Evolutionary conservation across 2,113 vertebrate genomes (phyloP).

Genomic region (Varanus komodoensis): DNA sequence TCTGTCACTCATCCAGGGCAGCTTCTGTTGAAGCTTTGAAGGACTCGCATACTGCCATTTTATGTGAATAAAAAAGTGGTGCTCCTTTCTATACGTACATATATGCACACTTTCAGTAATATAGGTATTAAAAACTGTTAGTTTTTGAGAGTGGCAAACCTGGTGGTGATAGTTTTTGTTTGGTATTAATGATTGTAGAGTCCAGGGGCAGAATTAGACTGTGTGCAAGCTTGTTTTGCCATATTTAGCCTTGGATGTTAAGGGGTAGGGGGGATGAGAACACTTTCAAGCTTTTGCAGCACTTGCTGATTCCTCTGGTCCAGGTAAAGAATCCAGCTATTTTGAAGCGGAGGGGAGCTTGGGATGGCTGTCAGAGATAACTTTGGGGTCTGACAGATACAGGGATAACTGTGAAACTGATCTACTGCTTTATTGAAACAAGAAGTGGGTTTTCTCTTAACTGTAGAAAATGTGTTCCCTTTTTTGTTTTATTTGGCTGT

Average conservation of each 20-base stretch:
- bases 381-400: too few species aligned
- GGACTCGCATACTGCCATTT: too few species aligned
- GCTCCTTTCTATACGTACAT: too few species aligned
- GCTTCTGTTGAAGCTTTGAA: not conserved
- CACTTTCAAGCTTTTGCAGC: too few species aligned
- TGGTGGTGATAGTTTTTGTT: not conserved
- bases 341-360: too few species aligned
- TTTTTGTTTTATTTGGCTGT: not conserved
- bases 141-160: not conserved
- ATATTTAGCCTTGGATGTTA: not conserved
- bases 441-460: constrained; percentile 5
- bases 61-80: not conserved
- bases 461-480: not conserved
- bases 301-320: not conserved
- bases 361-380: not conserved
- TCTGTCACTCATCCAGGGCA: not conserved
- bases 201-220: too few species aligned
- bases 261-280: too few species aligned
- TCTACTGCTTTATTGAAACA: not conserved
- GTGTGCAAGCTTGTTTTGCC: not conserved
- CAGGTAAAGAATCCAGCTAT: not conserved
- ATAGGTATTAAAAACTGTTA: not conserved
- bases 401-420: not conserved
- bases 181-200: not conserved
- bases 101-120: too few species aligned